Evolutionary conservation across 2,888 invertebrate species (phyloP).

Genomic region (Pedicia rivosa): DNA sequence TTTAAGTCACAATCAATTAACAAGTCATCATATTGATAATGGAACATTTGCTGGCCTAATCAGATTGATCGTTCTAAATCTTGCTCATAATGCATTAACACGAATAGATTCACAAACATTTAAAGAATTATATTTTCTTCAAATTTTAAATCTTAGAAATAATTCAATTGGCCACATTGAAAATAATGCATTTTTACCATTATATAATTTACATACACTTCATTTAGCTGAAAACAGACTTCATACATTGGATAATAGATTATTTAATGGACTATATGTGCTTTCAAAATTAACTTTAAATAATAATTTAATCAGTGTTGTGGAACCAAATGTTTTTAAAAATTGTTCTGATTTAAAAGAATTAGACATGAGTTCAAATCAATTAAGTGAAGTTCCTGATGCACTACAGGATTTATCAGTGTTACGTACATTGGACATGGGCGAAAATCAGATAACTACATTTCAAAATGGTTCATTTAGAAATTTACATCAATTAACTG

Average conservation of each 20-base stretch:
- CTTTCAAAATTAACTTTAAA: conserved; percentile 71
- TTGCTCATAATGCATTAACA: conserved; percentile 71
- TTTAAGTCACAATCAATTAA: conserved; percentile 69
- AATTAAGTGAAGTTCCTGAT: conserved; percentile 63
- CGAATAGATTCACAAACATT: conserved; percentile 71
- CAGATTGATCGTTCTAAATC: conserved; percentile 64
- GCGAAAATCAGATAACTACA: conserved; percentile 76
- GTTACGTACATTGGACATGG: conserved; percentile 75
- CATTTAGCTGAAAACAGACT: conserved; percentile 79
- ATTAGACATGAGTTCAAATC: conserved; percentile 76
- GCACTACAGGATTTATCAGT: conserved; percentile 68
- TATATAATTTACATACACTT: conserved; percentile 77
- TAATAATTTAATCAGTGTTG: conserved; percentile 64
- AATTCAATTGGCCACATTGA: conserved; percentile 80
- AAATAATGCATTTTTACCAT: conserved; percentile 71
- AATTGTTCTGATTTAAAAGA: conserved; percentile 82
- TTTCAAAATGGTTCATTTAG: conserved; percentile 71
- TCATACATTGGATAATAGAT: conserved; percentile 61
- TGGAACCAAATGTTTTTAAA: conserved; percentile 67
- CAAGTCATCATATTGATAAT: conserved; percentile 70
- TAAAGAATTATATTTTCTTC: conserved; percentile 71
- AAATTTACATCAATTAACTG: conserved; percentile 73
- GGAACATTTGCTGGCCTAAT: conserved; percentile 78
- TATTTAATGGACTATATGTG: conserved; percentile 73
- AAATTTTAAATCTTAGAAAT: conserved; percentile 70